These are phyloP conservation scores for Latrodectus hesperus DNA, from an alignment of 2,888 invertebrate genomes.

Conservation along the genomic window DNA sequence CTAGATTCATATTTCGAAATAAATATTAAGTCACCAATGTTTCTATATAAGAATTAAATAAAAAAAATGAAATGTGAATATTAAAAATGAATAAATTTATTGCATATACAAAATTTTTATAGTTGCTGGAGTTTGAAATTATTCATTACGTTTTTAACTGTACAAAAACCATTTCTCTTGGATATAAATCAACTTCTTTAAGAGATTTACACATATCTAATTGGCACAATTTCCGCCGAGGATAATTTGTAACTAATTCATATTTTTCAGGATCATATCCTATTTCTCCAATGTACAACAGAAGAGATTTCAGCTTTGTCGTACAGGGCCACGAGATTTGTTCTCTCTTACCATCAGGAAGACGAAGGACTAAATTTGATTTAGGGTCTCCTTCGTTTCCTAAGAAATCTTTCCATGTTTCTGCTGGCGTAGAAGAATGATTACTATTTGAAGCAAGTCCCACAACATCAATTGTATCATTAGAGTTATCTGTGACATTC, in stretches of 20 bases:
- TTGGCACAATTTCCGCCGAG: constrained; percentile 75
- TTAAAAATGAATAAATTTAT: too few relatives aligned
- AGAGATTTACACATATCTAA: constrained; percentile 74
- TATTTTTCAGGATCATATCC: constrained; percentile 75
- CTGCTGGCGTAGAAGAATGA: background rate
- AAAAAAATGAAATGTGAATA: too few relatives aligned
- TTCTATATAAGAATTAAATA: too few relatives aligned
- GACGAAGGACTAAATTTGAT: constrained; percentile 75
- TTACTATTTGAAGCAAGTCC: constrained; percentile 31
- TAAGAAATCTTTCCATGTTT: constrained; percentile 52
- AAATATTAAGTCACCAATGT: too few relatives aligned
- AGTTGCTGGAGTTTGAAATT: too few relatives aligned
- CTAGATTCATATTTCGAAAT: too few relatives aligned
- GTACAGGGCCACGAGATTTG: constrained; percentile 75
- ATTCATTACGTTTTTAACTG: constrained; percentile 71
- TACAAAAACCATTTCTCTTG: constrained; percentile 77
- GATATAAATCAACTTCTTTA: constrained; percentile 75
- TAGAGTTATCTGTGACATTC: constrained; percentile 56
- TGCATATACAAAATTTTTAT: too few relatives aligned
- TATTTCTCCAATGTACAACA: constrained; percentile 74
- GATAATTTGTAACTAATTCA: constrained; percentile 77
- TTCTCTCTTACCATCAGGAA: constrained; percentile 76
- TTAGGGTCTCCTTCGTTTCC: constrained; percentile 73
- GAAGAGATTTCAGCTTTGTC: constrained; percentile 76
- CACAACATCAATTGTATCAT: constrained; percentile 65